phyloP scores from a whole-genome alignment of 2,113 vertebrate species.

The Planiliza haematocheilus region DNA sequence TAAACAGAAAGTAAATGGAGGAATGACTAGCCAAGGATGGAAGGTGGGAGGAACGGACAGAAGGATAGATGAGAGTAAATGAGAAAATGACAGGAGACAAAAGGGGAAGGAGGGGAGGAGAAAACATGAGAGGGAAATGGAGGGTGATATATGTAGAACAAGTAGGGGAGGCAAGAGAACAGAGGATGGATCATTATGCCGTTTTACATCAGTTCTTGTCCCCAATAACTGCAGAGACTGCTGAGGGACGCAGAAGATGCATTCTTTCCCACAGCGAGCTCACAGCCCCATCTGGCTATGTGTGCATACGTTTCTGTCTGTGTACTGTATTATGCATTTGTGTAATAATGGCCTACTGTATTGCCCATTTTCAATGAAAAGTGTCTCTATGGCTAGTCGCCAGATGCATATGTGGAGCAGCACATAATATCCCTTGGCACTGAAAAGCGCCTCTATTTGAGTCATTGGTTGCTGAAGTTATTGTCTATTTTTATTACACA shows the following conservation, averaged over 20 bases:
- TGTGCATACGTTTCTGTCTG: slow-evolving; percentile 61
- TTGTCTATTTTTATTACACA: slow-evolving; percentile 24
- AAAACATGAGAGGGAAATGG: slow-evolving; percentile 25
- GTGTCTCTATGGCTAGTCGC: slow-evolving; percentile 56
- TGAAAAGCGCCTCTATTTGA: slow-evolving; percentile 39
- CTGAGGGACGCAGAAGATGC: slow-evolving; percentile 70
- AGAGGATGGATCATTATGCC: slow-evolving; percentile 47
- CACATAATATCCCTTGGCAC: slow-evolving; percentile 60
- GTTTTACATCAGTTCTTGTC: slow-evolving; percentile 60
- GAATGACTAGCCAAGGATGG: slow-evolving; percentile 31
- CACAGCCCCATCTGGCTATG: slow-evolving; percentile 73
- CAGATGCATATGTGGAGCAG: slow-evolving; percentile 58
- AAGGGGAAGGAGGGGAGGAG: slow-evolving; percentile 29
- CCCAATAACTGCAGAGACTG: slow-evolving; percentile 62
- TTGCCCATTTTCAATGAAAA: slow-evolving; percentile 59
- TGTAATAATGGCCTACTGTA: slow-evolving; percentile 67
- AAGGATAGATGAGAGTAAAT: slow-evolving; percentile 7
- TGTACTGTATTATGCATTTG: slow-evolving; percentile 67
- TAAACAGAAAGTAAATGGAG: slow-evolving; percentile 65
- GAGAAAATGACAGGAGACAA: slow-evolving; percentile 27
- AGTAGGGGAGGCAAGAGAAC: slow-evolving; percentile 49
- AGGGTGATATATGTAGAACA: slow-evolving; percentile 36
- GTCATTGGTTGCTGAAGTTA: slow-evolving; percentile 28
- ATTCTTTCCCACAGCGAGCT: slow-evolving; percentile 60
- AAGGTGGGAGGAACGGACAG: slow-evolving; percentile 41